A percentile compares a stretch with the other conserved stretches of the same genome.
Evolutionary conservation across 2,888 invertebrate species (phyloP).

Genomic region (Tillus elongatus): DNA sequence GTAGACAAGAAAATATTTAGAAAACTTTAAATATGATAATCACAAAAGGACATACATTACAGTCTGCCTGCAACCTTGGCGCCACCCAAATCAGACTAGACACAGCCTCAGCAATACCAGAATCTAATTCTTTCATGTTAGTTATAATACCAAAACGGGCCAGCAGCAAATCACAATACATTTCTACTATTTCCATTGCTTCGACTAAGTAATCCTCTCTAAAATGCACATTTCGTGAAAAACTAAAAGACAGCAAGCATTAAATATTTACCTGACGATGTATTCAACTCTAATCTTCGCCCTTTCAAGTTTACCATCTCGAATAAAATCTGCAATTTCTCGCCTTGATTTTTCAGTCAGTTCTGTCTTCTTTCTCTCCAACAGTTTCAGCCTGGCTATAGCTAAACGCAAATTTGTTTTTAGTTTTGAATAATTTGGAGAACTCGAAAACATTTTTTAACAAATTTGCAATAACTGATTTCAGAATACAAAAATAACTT

Average conservation of each 20-base stretch:
- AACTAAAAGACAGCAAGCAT: slow-evolving; percentile 9
- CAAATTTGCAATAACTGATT: too few species aligned
- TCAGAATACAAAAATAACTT: neutral
- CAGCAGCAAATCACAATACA: slow-evolving; percentile 95
- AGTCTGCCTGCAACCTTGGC: slow-evolving; percentile 80
- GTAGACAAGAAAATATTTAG: slow-evolving; percentile 13
- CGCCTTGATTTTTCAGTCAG: slow-evolving; percentile 89
- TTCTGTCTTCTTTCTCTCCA: slow-evolving; percentile 98
- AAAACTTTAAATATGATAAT: too few species aligned
- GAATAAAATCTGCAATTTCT: slow-evolving; percentile 95
- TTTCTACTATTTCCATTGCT: slow-evolving; percentile 97
- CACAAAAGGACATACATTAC: slow-evolving; percentile 58
- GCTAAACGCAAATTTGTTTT: slow-evolving; percentile 93
- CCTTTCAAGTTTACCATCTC: slow-evolving; percentile 72
- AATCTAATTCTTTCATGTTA: slow-evolving; percentile 93
- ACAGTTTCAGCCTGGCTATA: slow-evolving; percentile 84
- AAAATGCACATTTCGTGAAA: too few species aligned
- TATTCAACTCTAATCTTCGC: slow-evolving; percentile 97
- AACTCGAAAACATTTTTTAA: slow-evolving; percentile 78
- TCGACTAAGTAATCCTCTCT: slow-evolving; percentile 98
- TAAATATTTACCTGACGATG: slow-evolving; percentile 76
- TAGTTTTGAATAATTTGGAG: slow-evolving; percentile 88
- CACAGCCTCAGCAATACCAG: slow-evolving; percentile 91
- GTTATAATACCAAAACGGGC: slow-evolving; percentile 95
- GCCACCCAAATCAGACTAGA: slow-evolving; percentile 96